Evolutionary conservation across 2,113 vertebrate species (phyloP).

Genomic region (Cyanistes caeruleus): DNA sequence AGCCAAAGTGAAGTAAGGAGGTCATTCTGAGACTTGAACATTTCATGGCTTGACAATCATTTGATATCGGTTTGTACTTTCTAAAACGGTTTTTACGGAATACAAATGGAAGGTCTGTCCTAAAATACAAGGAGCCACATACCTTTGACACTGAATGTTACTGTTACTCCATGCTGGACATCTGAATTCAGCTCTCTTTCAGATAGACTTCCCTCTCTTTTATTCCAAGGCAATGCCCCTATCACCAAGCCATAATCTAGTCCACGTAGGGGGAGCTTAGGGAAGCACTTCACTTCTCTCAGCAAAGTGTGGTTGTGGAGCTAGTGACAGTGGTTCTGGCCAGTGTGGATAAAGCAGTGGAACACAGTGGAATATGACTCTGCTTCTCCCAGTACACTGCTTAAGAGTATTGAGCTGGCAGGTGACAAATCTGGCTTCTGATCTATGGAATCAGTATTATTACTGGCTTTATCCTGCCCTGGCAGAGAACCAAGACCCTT

Average conservation of each 20-base stretch:
- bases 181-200: not conserved
- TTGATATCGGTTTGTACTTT: not conserved
- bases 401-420: not conserved
- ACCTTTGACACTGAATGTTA: not conserved
- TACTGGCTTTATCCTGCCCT: not conserved
- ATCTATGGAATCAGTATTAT: not conserved
- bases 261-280: not conserved
- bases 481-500: not conserved
- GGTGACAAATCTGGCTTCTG: not conserved
- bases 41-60: too few species aligned
- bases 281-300: not conserved
- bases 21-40: too few species aligned
- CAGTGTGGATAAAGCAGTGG: rapidly evolving
- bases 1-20: too few species aligned
- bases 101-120: not conserved
- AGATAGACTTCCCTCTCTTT: not conserved
- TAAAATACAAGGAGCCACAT: not conserved
- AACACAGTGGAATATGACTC: not conserved
- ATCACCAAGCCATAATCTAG: not conserved
- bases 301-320: not conserved
- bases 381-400: not conserved
- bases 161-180: not conserved
- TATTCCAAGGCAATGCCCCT: not conserved
- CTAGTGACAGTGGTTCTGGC: not conserved
- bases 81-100: not conserved